Base-by-base conservation (phyloP, 2,113 vertebrate species). In the Orthonyx spaldingii region DNA sequence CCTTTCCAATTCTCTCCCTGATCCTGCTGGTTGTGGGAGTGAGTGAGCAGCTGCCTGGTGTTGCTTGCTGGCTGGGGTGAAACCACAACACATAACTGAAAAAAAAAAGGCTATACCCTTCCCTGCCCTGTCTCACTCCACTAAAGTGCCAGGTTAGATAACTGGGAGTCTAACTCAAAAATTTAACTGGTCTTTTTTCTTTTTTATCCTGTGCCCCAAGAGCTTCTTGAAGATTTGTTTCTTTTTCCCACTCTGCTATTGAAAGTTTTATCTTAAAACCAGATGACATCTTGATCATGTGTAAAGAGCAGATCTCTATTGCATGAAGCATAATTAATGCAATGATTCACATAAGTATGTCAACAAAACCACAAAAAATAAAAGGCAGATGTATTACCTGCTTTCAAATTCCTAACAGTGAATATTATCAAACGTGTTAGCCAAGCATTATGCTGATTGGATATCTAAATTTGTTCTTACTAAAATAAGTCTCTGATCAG, bases 401-500 rank as follows among this genome's bases (percentile, higher is more conserved):
- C 24, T 83, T 81, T 84, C 66, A 32, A 49, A 53, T 55, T 56
- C 11, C 37, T 75, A 49, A 61, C 33, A 71, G 33, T 82, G 63
- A 83, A 65, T 86, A 35, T 46, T 81, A 22, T 39, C 72, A 77
- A 64, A 37, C 11, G 28, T 87, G 39, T 60, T 94, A 95, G 93
- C 33, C 60, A 92, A 96, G 78, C 39, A 82, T 91, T 37, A 89
- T 74, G 42, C 87, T 86, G 53, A 84, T 84, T 60, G 21, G 30
- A 72, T 79, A 94, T 41, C 78, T 91, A 15, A 78, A 90, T 42
- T 66, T 96, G 69, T 96, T 79, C 90, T 96, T 68, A 84, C 26
- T 4, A 93, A 97, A 93, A 84, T 89, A 71, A 95, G 64, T 72
- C 16, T 95, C 76, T 16, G 27, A 69, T 49, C 79, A 56, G 60